A percentile compares a stretch with the other conserved stretches of the same genome.
Conservation (phyloP, 2,797 vertebrate genomes). For the Otolemur crassicaudatus region DNA sequence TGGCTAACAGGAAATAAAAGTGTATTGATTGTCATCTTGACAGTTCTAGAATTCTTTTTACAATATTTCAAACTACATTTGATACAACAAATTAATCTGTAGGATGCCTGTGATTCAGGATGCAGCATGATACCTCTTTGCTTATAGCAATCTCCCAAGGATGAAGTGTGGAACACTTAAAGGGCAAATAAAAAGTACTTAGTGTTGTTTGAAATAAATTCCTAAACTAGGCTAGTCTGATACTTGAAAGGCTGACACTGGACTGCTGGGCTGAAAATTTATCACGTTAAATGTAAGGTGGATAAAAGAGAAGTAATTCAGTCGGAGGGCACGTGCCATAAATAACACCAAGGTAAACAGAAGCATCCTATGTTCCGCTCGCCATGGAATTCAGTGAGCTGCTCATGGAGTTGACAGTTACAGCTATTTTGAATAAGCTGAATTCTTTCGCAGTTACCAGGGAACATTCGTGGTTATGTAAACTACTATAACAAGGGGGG, state of each 20-base stretch:
- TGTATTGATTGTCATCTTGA: background rate
- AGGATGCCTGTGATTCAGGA: background rate
- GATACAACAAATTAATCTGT: background rate
- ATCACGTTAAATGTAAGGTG: background rate
- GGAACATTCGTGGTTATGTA: conserved; percentile 79
- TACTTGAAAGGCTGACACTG: background rate
- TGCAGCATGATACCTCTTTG: background rate
- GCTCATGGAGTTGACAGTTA: conserved; percentile 80
- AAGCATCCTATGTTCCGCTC: background rate
- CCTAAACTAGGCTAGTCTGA: background rate
- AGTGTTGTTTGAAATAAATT: conserved; percentile 22
- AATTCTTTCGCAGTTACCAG: conserved; percentile 83
- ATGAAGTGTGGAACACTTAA: background rate
- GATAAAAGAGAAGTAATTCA: background rate
- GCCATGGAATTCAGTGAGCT: conserved; percentile 71
- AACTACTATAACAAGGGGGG: conserved; percentile 81
- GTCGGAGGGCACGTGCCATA: background rate
- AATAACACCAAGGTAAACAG: background rate
- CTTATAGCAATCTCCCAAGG: background rate
- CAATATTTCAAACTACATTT: conserved; percentile 15
- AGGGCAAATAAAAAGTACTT: background rate
- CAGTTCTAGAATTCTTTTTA: conserved; percentile 32
- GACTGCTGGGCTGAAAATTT: background rate
- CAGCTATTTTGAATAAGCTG: conserved; percentile 80
- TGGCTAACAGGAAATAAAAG: background rate